Evolutionary conservation across 2,113 vertebrate genomes (phyloP).

Genomic region (Chlorodrepanis virens): DNA sequence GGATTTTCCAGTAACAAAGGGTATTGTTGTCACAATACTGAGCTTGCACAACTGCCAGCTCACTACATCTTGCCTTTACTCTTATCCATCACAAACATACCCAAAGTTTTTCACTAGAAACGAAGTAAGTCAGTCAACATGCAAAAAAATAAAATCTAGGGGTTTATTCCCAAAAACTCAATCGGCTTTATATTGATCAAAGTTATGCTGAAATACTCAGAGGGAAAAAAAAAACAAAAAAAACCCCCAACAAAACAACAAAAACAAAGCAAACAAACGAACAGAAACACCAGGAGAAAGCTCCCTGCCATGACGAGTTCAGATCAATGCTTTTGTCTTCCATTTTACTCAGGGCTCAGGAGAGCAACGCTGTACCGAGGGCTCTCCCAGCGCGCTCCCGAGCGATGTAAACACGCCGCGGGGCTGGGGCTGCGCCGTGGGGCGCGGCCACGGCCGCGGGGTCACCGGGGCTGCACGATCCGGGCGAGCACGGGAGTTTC

Average conservation of each 20-base stretch:
- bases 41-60: slow-evolving; percentile 2
- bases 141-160: not conserved
- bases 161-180: not conserved
- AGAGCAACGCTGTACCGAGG: not conserved
- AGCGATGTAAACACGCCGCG: not conserved
- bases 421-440: not conserved
- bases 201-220: not conserved
- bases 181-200: not conserved
- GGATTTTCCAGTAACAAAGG: slow-evolving; percentile 29
- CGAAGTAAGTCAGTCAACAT: not conserved
- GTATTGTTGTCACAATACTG: not conserved
- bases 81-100: not conserved
- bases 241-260: not conserved
- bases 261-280: not conserved
- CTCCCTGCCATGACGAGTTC: not conserved
- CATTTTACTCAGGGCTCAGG: slow-evolving; percentile 13
- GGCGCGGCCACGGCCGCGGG: not conserved
- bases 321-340: slow-evolving; percentile 32
- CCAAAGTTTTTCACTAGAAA: slow-evolving; percentile 6
- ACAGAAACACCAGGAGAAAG: not conserved
- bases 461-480: not conserved
- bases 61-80: not conserved
- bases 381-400: not conserved
- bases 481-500: not conserved
- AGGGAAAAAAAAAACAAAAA: fast-evolving